Conservation (phyloP, 1,140 invertebrate genomes). For the Pantala flavescens region DNA sequence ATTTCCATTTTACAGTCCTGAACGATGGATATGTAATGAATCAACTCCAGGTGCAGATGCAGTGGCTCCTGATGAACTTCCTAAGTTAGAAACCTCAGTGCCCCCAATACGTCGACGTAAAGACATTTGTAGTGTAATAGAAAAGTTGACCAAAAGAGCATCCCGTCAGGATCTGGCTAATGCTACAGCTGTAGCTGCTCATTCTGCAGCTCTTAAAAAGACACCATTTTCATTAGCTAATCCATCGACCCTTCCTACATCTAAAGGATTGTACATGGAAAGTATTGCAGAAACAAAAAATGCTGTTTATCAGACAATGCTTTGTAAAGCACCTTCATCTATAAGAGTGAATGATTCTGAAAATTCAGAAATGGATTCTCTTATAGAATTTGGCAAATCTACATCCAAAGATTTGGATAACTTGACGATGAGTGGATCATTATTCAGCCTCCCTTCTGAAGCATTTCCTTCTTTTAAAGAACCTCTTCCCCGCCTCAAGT, state of each 20-base stretch:
- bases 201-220: not conserved
- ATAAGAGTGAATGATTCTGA: not conserved
- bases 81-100: not conserved
- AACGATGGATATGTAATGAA: not conserved
- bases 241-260: not conserved
- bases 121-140: slow-evolving; percentile 12
- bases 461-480: too few species aligned
- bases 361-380: not conserved
- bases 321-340: not conserved
- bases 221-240: not conserved
- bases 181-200: slow-evolving; percentile 26
- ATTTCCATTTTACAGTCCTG: not conserved
- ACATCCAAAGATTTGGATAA: too few species aligned
- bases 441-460: too few species aligned
- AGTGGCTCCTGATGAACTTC: not conserved
- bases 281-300: slow-evolving; percentile 10
- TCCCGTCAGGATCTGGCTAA: slow-evolving; percentile 37
- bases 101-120: not conserved
- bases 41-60: not conserved
- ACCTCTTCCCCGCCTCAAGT: not conserved
- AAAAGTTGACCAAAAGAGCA: slow-evolving; percentile 23
- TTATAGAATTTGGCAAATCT: not conserved
- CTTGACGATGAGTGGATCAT: too few species aligned
- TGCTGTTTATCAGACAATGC: slow-evolving; percentile 14
- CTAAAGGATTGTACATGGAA: not conserved